Conservation (phyloP, 92 coral and sea anemone genomes). For the Chrysogorgia sp. region DNA sequence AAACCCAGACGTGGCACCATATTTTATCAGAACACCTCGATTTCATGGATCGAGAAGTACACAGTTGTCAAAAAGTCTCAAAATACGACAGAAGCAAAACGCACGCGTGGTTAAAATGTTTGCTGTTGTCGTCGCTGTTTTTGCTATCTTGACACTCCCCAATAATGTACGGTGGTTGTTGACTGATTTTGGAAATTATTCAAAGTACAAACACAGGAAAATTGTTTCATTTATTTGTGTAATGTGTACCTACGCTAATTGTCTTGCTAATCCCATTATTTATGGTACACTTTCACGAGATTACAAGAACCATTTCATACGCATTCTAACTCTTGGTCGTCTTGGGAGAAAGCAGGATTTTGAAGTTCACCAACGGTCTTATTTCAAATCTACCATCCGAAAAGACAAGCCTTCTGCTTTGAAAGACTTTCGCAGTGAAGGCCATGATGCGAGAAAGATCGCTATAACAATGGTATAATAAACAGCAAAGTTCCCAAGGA, state of each 20-base stretch:
- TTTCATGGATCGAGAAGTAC: slow-evolving; percentile 20
- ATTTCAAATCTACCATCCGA: not conserved
- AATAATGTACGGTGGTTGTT: slow-evolving; percentile 93
- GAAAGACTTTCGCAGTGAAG: not conserved
- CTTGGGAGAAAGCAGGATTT: not conserved
- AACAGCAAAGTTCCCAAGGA: no score
- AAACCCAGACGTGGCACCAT: not conserved
- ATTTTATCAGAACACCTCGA: not conserved
- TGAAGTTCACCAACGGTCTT: not conserved
- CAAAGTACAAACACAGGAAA: slow-evolving; percentile 55
- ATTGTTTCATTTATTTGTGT: slow-evolving; percentile 73
- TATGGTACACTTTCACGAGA: slow-evolving; percentile 86
- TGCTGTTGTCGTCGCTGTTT: slow-evolving; percentile 81
- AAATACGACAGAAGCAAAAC: slow-evolving; percentile 72
- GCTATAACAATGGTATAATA: not conserved
- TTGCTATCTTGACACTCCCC: slow-evolving; percentile 87
- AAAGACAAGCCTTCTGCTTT: not conserved
- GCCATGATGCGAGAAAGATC: not conserved
- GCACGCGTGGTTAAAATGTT: slow-evolving; percentile 92
- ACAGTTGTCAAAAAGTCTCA: not conserved
- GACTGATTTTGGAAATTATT: slow-evolving; percentile 82
- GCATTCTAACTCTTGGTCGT: slow-evolving; percentile 26
- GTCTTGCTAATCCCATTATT: slow-evolving; percentile 86
- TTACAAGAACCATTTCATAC: slow-evolving; percentile 72
- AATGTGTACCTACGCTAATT: slow-evolving; percentile 86